Conservation (phyloP, 2,797 vertebrate species). For the Lacerta bilineata region DNA sequence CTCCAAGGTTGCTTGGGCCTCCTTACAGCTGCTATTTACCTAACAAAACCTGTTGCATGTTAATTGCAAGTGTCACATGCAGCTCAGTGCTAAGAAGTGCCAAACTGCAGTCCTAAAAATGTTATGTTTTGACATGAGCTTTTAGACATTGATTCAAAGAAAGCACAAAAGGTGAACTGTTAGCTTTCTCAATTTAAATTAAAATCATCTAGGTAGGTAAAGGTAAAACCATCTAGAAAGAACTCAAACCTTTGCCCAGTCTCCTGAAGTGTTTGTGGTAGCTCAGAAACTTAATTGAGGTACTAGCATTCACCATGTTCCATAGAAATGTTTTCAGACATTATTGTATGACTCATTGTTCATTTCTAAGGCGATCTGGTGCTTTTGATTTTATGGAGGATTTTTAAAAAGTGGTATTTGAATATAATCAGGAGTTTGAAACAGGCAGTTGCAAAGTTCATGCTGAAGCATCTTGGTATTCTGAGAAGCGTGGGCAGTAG, state of each 20-base stretch:
- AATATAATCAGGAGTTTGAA: slow-evolving; percentile 35
- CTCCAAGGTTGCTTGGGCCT: background rate
- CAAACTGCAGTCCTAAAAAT: slow-evolving; percentile 27
- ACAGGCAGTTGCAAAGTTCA: slow-evolving; percentile 52
- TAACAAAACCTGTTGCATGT: background rate
- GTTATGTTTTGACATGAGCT: slow-evolving; percentile 26
- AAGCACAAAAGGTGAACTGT: slow-evolving; percentile 6
- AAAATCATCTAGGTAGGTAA: background rate
- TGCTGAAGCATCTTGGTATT: slow-evolving; percentile 26
- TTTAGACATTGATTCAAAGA: slow-evolving; percentile 23
- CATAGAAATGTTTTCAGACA: slow-evolving; percentile 36
- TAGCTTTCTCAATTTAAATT: slow-evolving; percentile 30
- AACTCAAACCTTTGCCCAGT: slow-evolving; percentile 45
- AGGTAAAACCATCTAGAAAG: background rate
- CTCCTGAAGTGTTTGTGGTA: slow-evolving; percentile 13
- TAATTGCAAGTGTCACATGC: background rate
- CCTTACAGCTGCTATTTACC: background rate
- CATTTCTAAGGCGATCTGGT: slow-evolving; percentile 63
- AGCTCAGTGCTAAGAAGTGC: background rate
- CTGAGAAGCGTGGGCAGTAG: background rate
- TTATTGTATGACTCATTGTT: slow-evolving; percentile 51
- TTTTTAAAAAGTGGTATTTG: slow-evolving; percentile 34
- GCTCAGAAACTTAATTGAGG: slow-evolving; percentile 39
- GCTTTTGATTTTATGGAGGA: slow-evolving; percentile 34
- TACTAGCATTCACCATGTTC: slow-evolving; percentile 62